phyloP scores from a whole-genome alignment of 1,140 invertebrate genomes.

The Phymorhynchus buccinoides region DNA sequence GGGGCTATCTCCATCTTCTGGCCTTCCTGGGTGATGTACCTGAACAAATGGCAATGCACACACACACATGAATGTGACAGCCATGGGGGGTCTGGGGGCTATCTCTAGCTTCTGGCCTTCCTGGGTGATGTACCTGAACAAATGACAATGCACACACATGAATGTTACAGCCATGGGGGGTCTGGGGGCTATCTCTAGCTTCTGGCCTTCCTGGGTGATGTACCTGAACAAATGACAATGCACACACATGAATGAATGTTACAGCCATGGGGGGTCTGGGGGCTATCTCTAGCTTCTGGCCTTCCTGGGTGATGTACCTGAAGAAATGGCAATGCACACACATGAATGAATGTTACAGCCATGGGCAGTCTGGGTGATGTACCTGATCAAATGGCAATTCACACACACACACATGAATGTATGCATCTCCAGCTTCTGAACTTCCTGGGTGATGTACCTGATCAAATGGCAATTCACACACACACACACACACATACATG shows the following conservation, averaged over 20 bases:
- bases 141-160: neutral
- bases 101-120: conserved; percentile 98
- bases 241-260: conserved; percentile 76
- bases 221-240: conserved; percentile 71
- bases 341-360: conserved; percentile 86
- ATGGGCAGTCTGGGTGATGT: conserved; percentile 95
- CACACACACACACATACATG: neutral
- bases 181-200: too few relatives aligned
- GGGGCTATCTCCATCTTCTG: too few relatives aligned
- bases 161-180: conserved; percentile 98
- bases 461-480: neutral
- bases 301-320: conserved; percentile 92
- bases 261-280: conserved; percentile 98
- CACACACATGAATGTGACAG: conserved; percentile 85
- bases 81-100: conserved; percentile 95
- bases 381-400: conserved; percentile 71
- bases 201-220: conserved; percentile 89
- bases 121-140: conserved; percentile 84
- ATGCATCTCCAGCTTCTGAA: conserved; percentile 98
- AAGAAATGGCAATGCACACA: neutral
- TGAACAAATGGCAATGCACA: too few relatives aligned
- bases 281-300: conserved; percentile 97
- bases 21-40: too few relatives aligned
- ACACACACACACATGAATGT: too few relatives aligned
- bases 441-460: conserved; percentile 92